phyloP scores from a whole-genome alignment of 2,797 vertebrate species.

The Poliocrania exsul region DNA sequence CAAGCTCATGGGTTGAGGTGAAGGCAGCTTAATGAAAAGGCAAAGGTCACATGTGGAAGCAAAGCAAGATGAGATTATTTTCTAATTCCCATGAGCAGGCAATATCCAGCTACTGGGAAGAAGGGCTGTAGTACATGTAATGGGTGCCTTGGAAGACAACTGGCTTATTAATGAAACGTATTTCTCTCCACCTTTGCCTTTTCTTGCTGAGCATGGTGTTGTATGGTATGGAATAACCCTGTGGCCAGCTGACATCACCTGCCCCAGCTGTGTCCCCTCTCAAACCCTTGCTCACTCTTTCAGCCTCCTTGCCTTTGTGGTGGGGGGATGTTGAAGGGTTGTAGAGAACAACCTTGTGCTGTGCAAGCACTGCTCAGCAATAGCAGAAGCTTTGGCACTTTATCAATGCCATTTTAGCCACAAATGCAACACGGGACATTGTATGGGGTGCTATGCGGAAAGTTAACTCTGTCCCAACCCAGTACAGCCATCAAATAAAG shows the following conservation, averaged over 20 bases:
- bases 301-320: not conserved
- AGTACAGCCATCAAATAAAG: not conserved
- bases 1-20: not conserved
- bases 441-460: not conserved
- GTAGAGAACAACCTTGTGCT: not conserved
- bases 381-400: not conserved
- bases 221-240: no score
- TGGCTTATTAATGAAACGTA: not conserved
- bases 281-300: not conserved
- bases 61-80: not conserved
- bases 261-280: not conserved
- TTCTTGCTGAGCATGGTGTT: not conserved
- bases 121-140: not conserved
- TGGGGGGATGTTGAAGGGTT: fast-evolving
- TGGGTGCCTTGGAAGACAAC: not conserved
- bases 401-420: not conserved
- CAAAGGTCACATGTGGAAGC: fast-evolving
- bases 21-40: not conserved
- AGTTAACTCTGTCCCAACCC: not conserved
- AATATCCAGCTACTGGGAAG: not conserved
- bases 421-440: not conserved
- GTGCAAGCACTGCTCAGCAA: not conserved
- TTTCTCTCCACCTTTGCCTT: fast-evolving
- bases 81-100: not conserved
- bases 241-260: not conserved